phyloP scores from a whole-genome alignment of 2,888 invertebrate genomes.

The Rhabditoides inermis region DNA sequence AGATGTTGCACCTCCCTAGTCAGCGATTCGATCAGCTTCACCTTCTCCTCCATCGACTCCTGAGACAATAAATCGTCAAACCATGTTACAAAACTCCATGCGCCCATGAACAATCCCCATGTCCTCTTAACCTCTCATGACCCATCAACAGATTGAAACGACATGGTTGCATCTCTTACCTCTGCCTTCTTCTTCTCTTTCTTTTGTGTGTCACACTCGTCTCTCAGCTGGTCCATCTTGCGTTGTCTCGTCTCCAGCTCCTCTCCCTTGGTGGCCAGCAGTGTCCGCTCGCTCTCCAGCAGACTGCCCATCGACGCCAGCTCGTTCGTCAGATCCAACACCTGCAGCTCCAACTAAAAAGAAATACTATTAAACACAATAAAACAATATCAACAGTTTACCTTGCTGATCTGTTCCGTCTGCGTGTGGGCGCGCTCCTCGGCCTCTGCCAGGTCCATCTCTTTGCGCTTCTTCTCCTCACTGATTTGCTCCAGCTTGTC shows the following conservation, averaged over 20 bases:
- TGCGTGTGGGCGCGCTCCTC: slow-evolving; percentile 18
- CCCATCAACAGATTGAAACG: no score
- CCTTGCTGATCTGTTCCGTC: slow-evolving; percentile 18
- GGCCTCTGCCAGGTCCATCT: slow-evolving; percentile 13
- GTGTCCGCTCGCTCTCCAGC: slow-evolving; percentile 22
- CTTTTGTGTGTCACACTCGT: background rate
- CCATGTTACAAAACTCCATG: no score
- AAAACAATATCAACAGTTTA: slow-evolving; percentile 5
- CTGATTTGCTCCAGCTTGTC: slow-evolving; percentile 25
- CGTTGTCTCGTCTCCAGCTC: background rate
- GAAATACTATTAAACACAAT: background rate
- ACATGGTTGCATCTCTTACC: no score
- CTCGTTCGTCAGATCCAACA: slow-evolving; percentile 29
- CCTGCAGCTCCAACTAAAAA: slow-evolving; percentile 21
- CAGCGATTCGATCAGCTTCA: slow-evolving; percentile 12
- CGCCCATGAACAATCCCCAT: no score
- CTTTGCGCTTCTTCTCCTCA: slow-evolving; percentile 16
- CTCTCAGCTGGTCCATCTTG: background rate
- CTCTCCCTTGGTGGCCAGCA: slow-evolving; percentile 15
- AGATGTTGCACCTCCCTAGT: slow-evolving; percentile 13
- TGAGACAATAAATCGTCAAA: no score
- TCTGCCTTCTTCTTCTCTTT: background rate
- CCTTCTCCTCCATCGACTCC: slow-evolving; percentile 3
- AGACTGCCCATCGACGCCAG: slow-evolving; percentile 19
- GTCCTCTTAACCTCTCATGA: no score